A percentile compares a stretch with the other conserved stretches of the same genome.
These are phyloP conservation scores for Luperina testacea DNA, from an alignment of 2,888 invertebrate species.

Conservation along the genomic window DNA sequence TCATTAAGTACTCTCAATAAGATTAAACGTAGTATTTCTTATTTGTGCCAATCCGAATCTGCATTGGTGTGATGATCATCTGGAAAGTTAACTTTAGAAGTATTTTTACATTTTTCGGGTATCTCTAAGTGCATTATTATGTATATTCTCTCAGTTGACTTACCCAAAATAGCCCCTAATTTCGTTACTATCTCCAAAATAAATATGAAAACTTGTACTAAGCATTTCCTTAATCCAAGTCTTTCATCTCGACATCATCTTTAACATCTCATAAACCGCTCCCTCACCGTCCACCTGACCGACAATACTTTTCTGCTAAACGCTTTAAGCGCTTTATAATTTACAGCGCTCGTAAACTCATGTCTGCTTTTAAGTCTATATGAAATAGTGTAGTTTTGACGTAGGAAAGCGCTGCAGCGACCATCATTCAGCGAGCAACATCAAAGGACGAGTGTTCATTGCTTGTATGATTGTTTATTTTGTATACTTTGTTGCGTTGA, in stretches of 20 bases:
- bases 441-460: conserved; percentile 75
- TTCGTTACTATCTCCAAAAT: not conserved
- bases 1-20: not conserved
- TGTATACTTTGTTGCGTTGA: conserved; percentile 79
- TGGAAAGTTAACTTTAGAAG: not conserved
- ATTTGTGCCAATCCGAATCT: not conserved
- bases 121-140: not conserved
- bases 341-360: conserved; percentile 82
- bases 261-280: conserved; percentile 67
- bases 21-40: not conserved
- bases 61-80: not conserved
- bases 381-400: conserved; percentile 72
- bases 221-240: conserved; percentile 30
- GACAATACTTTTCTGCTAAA: conserved; percentile 68
- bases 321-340: conserved; percentile 76
- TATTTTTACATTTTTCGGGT: not conserved
- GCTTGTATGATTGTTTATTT: conserved; percentile 78
- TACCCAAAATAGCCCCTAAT: not conserved
- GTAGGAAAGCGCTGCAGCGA: conserved; percentile 66
- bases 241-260: conserved; percentile 55
- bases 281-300: conserved; percentile 76
- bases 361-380: conserved; percentile 81
- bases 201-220: conserved; percentile 8
- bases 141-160: not conserved
- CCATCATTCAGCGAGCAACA: conserved; percentile 77